Base-by-base conservation (phyloP, 2,113 vertebrate genomes). In the Pavo muticus region DNA sequence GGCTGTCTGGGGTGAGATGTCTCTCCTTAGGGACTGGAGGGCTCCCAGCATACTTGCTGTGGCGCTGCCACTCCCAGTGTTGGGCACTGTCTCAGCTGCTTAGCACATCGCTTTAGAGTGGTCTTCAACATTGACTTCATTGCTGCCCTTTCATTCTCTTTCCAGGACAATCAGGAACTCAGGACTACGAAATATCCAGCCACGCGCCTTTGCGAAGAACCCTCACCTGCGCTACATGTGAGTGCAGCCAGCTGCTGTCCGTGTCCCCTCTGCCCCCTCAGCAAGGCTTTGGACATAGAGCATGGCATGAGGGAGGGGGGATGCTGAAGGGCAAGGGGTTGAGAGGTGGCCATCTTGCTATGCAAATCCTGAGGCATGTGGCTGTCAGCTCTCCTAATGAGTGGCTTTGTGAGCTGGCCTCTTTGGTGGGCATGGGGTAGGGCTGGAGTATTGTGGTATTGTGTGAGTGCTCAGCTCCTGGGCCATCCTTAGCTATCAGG, bases 81-180 rank as follows among this genome's bases (percentile, higher is more conserved):
- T 17, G 10, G 32, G 42, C 18, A 9, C 24, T 32, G 18, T 39
- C 29, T 61, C 0, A 0, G 25, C 10, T 4, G 20, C 78, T 42
- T 37, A 79, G 56, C 0, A 0, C 1, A 0, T 39, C 48, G 18
- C 9, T 90, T 61, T 20, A 11, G 35, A 27, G 37, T 23, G 11
- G 3, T 32, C 6, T 1, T 80, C 25, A 18, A 8, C 64, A 57
- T 44, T 77, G 75, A 39, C 69, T 73, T 37, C 87, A 87, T 83
- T 1, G 4, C 84, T 86, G 65, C 78, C 61, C 54, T 77, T 94
- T 67, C 87, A 39, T 10, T 97, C n/a, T 91, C 95, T 83, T 97
- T 95, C 23, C 97, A 99, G 99, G 98, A 99, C 99, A 88, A 99
- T 99, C 98, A 99, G 98, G 97, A 99, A 99, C 98, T 99, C 99